Conservation (phyloP, 2,888 invertebrate species). For the Drosophila recens region DNA sequence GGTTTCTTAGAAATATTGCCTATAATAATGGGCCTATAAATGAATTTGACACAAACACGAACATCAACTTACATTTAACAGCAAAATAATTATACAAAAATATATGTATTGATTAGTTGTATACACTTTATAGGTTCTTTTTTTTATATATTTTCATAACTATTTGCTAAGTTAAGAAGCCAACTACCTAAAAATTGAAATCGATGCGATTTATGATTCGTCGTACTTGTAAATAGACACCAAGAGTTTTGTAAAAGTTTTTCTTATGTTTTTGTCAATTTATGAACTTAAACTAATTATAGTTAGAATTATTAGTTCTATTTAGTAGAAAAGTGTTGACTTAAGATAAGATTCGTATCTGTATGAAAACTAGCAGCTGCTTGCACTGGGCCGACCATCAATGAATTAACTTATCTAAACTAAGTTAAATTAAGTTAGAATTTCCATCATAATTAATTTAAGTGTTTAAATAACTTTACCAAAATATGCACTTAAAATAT, state of each 20-base stretch:
- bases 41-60: constrained; percentile 49
- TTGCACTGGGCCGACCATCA: constrained; percentile 70
- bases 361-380: constrained; percentile 60
- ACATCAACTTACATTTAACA: constrained; percentile 56
- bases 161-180: constrained; percentile 69
- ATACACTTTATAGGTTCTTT: neutral
- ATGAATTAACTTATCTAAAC: constrained; percentile 27
- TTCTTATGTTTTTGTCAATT: constrained; percentile 33
- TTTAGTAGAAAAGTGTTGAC: constrained; percentile 61
- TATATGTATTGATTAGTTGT: constrained; percentile 48
- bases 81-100: constrained; percentile 77
- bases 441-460: constrained; percentile 17
- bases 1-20: constrained; percentile 45
- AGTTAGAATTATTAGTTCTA: constrained; percentile 21
- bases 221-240: constrained; percentile 78
- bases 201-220: constrained; percentile 56
- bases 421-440: constrained; percentile 27
- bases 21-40: constrained; percentile 48
- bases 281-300: constrained; percentile 54
- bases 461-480: constrained; percentile 61
- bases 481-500: constrained; percentile 67
- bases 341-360: constrained; percentile 51
- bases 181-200: constrained; percentile 66
- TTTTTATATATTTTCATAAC: constrained; percentile 53
- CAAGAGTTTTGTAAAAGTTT: constrained; percentile 76